phyloP scores from a whole-genome alignment of 2,797 vertebrate species.

The Danio albolineatus region DNA sequence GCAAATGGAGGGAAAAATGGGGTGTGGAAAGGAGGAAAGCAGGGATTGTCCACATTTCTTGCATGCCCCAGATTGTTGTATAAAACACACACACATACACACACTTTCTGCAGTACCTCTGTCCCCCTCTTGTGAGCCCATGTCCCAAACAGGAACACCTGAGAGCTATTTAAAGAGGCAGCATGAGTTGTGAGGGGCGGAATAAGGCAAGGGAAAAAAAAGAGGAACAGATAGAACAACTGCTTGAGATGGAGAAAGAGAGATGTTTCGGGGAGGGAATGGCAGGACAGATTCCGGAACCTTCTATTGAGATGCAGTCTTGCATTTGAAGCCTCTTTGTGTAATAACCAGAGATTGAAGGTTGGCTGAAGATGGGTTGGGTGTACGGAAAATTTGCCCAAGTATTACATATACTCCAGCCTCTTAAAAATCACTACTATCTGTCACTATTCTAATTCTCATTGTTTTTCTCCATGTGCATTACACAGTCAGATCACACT shows the following conservation, averaged over 20 bases:
- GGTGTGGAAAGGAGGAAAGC: conserved; percentile 11
- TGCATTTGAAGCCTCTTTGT: not conserved
- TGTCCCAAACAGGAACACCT: conserved; percentile 60
- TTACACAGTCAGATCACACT: not conserved
- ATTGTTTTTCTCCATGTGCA: not conserved
- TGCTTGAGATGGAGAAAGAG: conserved; percentile 36
- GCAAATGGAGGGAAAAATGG: not conserved
- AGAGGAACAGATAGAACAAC: conserved; percentile 38
- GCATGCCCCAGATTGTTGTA: conserved; percentile 52
- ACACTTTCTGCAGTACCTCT: conserved; percentile 40
- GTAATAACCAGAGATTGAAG: not conserved
- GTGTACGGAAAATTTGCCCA: too few species aligned
- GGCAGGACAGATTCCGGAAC: conserved; percentile 33
- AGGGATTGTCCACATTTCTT: conserved; percentile 35
- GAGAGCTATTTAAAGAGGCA: conserved; percentile 70
- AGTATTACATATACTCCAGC: not conserved
- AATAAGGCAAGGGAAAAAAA: conserved; percentile 19
- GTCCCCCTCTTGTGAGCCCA: conserved; percentile 41
- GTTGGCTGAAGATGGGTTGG: not conserved
- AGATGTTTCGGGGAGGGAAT: conserved; percentile 28
- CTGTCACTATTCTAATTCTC: not conserved
- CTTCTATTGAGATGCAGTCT: conserved; percentile 41
- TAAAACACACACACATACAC: conserved; percentile 22
- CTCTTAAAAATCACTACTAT: too few species aligned
- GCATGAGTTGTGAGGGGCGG: conserved; percentile 51